These are phyloP conservation scores for Pimpla rufipes DNA, from an alignment of 2,888 invertebrate genomes.

Conservation along the genomic window DNA sequence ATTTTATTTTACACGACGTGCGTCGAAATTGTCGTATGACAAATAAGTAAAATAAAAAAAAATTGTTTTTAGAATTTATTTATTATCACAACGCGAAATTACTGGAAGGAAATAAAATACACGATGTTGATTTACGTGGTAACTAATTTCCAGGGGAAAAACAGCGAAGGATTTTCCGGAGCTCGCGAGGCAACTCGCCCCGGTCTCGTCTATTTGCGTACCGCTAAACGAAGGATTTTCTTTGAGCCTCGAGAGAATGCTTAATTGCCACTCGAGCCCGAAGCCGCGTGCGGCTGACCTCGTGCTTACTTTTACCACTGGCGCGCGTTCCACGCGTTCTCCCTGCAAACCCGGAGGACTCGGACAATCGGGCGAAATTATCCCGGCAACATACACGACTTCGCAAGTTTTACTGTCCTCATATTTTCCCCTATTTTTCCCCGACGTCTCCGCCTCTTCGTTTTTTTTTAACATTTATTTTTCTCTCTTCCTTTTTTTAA, in stretches of 20 bases:
- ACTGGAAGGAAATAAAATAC: too few species aligned
- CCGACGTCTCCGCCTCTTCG: not conserved
- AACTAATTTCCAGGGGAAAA: too few species aligned
- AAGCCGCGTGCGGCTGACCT: conserved; percentile 39
- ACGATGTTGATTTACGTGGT: too few species aligned
- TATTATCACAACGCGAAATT: too few species aligned
- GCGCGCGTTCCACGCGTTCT: too few species aligned
- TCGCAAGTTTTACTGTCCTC: not conserved
- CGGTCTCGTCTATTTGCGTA: conserved; percentile 3
- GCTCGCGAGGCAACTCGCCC: not conserved
- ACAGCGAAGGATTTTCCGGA: not conserved
- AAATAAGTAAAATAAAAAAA: too few species aligned
- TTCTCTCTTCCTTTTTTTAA: too few species aligned
- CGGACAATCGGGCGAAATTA: conserved; percentile 24
- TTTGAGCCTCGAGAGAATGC: conserved; percentile 31
- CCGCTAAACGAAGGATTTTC: conserved; percentile 26
- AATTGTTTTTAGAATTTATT: too few species aligned
- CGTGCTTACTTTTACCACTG: conserved; percentile 48
- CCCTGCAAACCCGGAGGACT: not conserved
- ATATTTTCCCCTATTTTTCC: conserved; percentile 11
- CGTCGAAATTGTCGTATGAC: too few species aligned
- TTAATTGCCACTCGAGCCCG: conserved; percentile 49
- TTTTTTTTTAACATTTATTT: conserved; percentile 5
- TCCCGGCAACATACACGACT: not conserved
- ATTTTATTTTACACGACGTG: too few species aligned